Evolutionary conservation across 2,113 vertebrate species (phyloP).

Genomic region (human (Homo sapiens)): GRCh38 chr3:117825501-117826000

Average conservation of each 20-base stretch:
- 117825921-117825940: neutral
- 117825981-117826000: neutral
- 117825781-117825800: neutral
- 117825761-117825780: neutral
- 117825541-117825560: neutral
- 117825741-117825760: neutral
- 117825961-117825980: neutral
- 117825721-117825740: neutral
- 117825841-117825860: neutral
- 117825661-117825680: neutral
- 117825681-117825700: neutral
- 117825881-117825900: neutral
- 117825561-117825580: neutral
- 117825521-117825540: accelerated
- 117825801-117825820: neutral
- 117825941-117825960: neutral
- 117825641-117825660: neutral
- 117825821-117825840: neutral
- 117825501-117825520: neutral
- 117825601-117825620: neutral
- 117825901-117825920: neutral
- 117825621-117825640: neutral
- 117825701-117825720: neutral
- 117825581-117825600: neutral
- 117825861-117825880: neutral